These are phyloP conservation scores for Drosophila auraria DNA, from an alignment of 1,140 invertebrate species.

Conservation along the genomic window DNA sequence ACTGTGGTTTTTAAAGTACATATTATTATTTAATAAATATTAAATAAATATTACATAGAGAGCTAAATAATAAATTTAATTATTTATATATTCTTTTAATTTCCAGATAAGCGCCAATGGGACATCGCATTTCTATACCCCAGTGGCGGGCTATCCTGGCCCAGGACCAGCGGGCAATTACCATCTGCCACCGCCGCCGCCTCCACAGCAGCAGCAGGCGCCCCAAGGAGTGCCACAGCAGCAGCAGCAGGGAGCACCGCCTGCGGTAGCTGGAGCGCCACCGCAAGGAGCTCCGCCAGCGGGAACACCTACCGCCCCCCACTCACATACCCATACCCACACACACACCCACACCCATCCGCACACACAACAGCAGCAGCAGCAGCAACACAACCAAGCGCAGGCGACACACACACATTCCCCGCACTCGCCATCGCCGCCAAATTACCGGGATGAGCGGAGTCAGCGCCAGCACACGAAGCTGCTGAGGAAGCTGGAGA, in stretches of 20 bases:
- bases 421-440: constrained; percentile 86
- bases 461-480: constrained; percentile 91
- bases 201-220: constrained; percentile 52
- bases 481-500: constrained; percentile 90
- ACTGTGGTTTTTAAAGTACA: constrained; percentile 54
- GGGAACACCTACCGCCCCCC: neutral
- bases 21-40: neutral
- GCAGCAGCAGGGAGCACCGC: constrained; percentile 28
- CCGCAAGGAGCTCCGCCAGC: constrained; percentile 1
- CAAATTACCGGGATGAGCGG: constrained; percentile 91
- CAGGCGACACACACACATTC: constrained; percentile 84
- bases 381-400: constrained; percentile 64
- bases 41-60: too few relatives aligned
- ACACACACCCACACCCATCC: constrained; percentile 22
- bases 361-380: constrained; percentile 58
- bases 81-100: neutral
- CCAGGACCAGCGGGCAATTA: constrained; percentile 86
- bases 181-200: constrained; percentile 85
- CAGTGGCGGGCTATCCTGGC: constrained; percentile 85
- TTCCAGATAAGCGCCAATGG: constrained; percentile 86
- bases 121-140: constrained; percentile 86
- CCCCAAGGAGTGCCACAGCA: constrained; percentile 71
- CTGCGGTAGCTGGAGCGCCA: neutral
- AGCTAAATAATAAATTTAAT: too few relatives aligned
- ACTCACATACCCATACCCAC: constrained; percentile 21